phyloP scores from a whole-genome alignment of 2,797 vertebrate species.

The Crenichthys baileyi region DNA sequence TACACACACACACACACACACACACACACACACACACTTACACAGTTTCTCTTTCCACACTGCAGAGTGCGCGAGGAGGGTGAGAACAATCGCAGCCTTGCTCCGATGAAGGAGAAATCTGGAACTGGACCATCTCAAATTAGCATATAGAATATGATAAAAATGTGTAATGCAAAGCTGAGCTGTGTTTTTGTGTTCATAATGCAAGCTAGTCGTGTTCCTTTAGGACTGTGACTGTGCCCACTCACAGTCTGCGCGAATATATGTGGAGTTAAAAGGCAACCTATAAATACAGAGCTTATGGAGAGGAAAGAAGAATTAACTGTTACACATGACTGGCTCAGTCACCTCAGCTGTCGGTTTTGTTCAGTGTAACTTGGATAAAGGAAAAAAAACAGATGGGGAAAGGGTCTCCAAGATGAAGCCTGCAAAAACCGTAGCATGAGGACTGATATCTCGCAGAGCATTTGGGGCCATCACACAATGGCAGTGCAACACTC shows the following conservation, averaged over 20 bases:
- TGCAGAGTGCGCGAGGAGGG: slow-evolving; percentile 22
- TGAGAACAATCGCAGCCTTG: slow-evolving; percentile 34
- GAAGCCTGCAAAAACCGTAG: slow-evolving; percentile 29
- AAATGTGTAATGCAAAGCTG: slow-evolving; percentile 12
- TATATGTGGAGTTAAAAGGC: slow-evolving; percentile 39
- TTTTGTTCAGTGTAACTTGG: slow-evolving; percentile 29
- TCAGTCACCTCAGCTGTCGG: slow-evolving; percentile 51
- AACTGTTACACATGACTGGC: slow-evolving; percentile 43
- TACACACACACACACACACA: neutral
- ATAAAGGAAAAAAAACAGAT: slow-evolving; percentile 1
- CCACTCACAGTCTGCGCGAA: slow-evolving; percentile 48
- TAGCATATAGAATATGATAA: slow-evolving; percentile 33
- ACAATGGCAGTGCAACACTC: slow-evolving; percentile 68
- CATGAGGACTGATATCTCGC: slow-evolving; percentile 54
- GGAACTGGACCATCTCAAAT: slow-evolving; percentile 45
- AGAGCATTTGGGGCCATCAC: slow-evolving; percentile 52
- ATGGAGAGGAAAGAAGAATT: neutral
- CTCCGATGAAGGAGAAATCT: slow-evolving; percentile 20
- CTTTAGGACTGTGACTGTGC: slow-evolving; percentile 38
- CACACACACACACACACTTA: neutral
- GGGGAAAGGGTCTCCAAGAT: slow-evolving; percentile 8
- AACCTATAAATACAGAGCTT: slow-evolving; percentile 43
- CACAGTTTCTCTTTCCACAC: slow-evolving; percentile 5
- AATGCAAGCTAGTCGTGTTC: slow-evolving; percentile 29
- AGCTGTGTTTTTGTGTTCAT: slow-evolving; percentile 21